phyloP scores from a whole-genome alignment of 2,888 invertebrate species.

The Drosophila cracens region DNA sequence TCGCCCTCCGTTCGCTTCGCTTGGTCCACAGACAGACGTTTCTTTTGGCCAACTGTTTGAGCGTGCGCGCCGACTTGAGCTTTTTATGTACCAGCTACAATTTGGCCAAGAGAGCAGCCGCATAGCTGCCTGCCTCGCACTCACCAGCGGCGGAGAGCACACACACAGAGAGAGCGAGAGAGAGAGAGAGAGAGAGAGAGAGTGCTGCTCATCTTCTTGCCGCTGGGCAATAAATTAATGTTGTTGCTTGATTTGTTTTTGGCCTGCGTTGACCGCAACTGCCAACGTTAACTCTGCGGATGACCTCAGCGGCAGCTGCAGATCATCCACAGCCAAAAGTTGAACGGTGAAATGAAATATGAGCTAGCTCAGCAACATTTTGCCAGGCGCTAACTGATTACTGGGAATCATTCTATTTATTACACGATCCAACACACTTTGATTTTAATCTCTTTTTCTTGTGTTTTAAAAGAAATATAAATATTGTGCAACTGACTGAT shows the following conservation, averaged over 20 bases:
- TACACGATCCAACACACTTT: background rate
- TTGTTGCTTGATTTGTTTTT: constrained; percentile 10
- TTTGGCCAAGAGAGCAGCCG: constrained; percentile 33
- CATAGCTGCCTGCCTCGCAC: background rate
- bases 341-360: background rate
- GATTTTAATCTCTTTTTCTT: background rate
- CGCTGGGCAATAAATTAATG: constrained; percentile 54
- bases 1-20: constrained; percentile 45
- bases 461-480: background rate
- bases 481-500: background rate
- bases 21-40: constrained; percentile 74
- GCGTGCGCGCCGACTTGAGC: constrained; percentile 76
- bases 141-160: constrained; percentile 7
- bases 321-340: too few relatives aligned
- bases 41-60: constrained; percentile 82
- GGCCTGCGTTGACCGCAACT: constrained; percentile 47
- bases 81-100: constrained; percentile 82
- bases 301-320: constrained; percentile 34
- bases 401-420: background rate
- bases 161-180: background rate
- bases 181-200: constrained; percentile 2
- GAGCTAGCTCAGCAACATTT: constrained; percentile 17
- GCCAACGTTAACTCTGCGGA: constrained; percentile 13
- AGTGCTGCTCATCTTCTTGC: constrained; percentile 18
- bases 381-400: background rate